Evolutionary conservation across 1,140 invertebrate genomes (phyloP), one percentile per base, ranked within the genome.

Genomic region (Monomorium pharaonis): DNA sequence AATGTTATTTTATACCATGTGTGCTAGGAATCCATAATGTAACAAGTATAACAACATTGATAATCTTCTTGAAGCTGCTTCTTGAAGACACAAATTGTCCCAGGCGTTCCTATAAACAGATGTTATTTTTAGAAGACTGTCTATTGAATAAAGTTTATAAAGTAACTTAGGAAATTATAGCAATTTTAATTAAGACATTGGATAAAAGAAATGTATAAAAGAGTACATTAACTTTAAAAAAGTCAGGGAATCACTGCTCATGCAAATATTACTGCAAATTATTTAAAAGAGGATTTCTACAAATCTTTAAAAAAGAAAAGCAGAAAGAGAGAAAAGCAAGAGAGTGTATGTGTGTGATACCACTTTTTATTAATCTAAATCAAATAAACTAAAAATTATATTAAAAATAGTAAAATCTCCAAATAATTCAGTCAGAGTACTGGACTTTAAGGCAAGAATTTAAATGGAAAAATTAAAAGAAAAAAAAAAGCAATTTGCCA

Each of bases 21-120:
- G 47, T 86, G 84, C 86, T 90, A 89, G 86, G 88, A 86, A 70
- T 90, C 54, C 86, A 90, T 90, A 44, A 49, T 76, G 69, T 3
- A 63, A 69, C 54, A 63, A 83, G n/a, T 24, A 47, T 3, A 58
- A 74, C 7, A 16, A 49, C 4, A 10, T 58, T 42, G n/a, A 5
- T 0, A 58, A 70, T 54, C n/a, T 30, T 42, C 10, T 37, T 37
- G 7, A 12, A 54, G 21, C 4, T 58, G 30, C 4, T n/a, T n/a
- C n/a, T n/a, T n/a, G n/a, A n/a, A 69, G 21, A 30, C 58, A 30
- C 5, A 4, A 21, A 30, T 70, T 14, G 33, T 81, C 16, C 18
- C 9, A 51, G 24, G 14, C 5, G 4, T 3, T 83, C 44, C 51
- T 83, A 44, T 14, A 72, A 72, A 58, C 12, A 83, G 5, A 83